These are phyloP conservation scores for Lasioglossum zephyrum DNA, from an alignment of 2,888 invertebrate genomes.

Conservation along the genomic window DNA sequence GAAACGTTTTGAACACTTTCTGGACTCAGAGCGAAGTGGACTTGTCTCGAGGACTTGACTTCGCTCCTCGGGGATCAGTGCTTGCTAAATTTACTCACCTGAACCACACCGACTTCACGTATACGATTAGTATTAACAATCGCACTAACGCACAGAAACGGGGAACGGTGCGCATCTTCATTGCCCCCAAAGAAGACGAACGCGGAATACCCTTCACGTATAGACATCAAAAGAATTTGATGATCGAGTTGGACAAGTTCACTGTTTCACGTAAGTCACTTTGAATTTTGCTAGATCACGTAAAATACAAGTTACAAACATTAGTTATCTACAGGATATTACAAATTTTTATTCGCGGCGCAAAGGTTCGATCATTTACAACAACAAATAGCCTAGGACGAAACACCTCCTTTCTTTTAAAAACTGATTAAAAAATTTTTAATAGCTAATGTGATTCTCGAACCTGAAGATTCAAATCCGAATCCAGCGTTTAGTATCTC, in stretches of 20 bases:
- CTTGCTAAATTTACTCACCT: conserved; percentile 91
- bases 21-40: conserved; percentile 94
- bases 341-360: no score
- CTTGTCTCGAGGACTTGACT: conserved; percentile 92
- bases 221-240: conserved; percentile 87
- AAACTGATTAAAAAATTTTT: no score
- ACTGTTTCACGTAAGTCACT: conserved; percentile 86
- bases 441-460: no score
- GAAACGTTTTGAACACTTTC: conserved; percentile 88
- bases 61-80: conserved; percentile 90
- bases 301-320: not conserved
- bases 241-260: conserved; percentile 91
- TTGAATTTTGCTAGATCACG: not conserved
- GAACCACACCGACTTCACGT: conserved; percentile 90
- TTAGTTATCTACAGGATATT: not conserved
- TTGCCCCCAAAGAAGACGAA: conserved; percentile 89
- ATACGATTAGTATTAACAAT: conserved; percentile 88
- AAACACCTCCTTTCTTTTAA: no score
- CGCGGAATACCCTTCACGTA: conserved; percentile 88
- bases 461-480: no score
- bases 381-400: no score
- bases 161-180: conserved; percentile 90
- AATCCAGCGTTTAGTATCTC: no score
- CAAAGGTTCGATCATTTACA: no score
- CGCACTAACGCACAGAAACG: conserved; percentile 83